Evolutionary conservation across 2,888 invertebrate species (phyloP).

Genomic region (Carpatolechia fugitivella): DNA sequence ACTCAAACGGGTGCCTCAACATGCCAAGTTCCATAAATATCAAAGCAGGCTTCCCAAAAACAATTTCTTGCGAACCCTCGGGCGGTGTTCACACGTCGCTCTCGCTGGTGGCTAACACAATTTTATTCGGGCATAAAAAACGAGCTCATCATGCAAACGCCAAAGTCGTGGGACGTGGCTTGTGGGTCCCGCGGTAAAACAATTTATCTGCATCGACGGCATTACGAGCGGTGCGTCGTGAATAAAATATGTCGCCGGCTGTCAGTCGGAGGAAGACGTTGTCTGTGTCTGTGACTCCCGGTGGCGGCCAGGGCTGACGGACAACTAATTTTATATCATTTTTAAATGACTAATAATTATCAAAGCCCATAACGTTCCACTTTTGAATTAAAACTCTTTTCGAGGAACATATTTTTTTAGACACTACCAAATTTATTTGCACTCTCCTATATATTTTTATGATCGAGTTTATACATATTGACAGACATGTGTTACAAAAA

Average conservation of each 20-base stretch:
- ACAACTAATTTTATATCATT: background rate
- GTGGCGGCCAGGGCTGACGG: slow-evolving; percentile 43
- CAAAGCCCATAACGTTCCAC: too few species aligned
- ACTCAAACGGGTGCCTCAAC: slow-evolving; percentile 58
- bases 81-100: slow-evolving; percentile 61
- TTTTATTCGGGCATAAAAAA: slow-evolving; percentile 78
- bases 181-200: slow-evolving; percentile 69
- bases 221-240: slow-evolving; percentile 73
- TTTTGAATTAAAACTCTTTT: too few species aligned
- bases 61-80: slow-evolving; percentile 66
- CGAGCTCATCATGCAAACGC: slow-evolving; percentile 79
- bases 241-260: slow-evolving; percentile 78
- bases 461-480: too few species aligned
- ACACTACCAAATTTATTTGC: too few species aligned
- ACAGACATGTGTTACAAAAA: too few species aligned
- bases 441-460: too few species aligned
- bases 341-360: too few species aligned
- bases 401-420: too few species aligned
- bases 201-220: slow-evolving; percentile 79
- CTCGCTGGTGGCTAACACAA: slow-evolving; percentile 70
- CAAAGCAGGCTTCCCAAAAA: slow-evolving; percentile 68
- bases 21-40: slow-evolving; percentile 75
- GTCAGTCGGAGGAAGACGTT: slow-evolving; percentile 67
- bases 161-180: slow-evolving; percentile 72
- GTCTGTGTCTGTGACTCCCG: slow-evolving; percentile 37